phyloP scores from a whole-genome alignment of 2,113 vertebrate species.

The Chionodraco myersi region DNA sequence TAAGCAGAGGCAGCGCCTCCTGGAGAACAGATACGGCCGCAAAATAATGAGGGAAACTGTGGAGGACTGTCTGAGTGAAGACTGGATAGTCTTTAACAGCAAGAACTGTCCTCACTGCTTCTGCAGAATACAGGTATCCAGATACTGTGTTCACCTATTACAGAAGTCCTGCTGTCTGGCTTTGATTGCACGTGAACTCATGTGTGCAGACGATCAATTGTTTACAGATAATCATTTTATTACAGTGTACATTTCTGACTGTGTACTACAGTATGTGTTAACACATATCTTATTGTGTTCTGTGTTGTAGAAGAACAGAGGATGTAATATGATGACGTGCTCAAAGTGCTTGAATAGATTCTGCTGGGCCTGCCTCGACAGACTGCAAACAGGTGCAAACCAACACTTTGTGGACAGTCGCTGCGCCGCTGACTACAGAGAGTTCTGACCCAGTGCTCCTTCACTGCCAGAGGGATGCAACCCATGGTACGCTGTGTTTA shows the following conservation, averaged over 20 bases:
- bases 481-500: not conserved
- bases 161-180: too few relatives aligned
- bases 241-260: not conserved
- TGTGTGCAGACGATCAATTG: not conserved
- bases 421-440: not conserved
- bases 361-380: constrained; percentile 46
- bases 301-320: constrained; percentile 59
- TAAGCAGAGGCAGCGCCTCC: constrained; percentile 76
- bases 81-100: constrained; percentile 86
- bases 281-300: constrained; percentile 10
- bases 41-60: constrained; percentile 73
- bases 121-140: constrained; percentile 76
- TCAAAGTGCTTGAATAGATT: constrained; percentile 34
- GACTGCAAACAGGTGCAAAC: fast-evolving
- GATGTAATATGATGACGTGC: constrained; percentile 54
- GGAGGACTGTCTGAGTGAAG: constrained; percentile 78
- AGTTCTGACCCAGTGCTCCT: fast-evolving
- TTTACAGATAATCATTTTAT: not conserved
- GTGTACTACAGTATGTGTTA: not conserved
- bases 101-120: constrained; percentile 89
- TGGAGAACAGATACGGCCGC: constrained; percentile 84
- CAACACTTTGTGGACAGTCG: not conserved
- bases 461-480: not conserved
- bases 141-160: not conserved
- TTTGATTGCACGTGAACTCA: not conserved